Percentiles rank a stretch among this genome's conserved stretches.
Conservation (phyloP, 2,113 vertebrate genomes). For the Neoarius graeffei region DNA sequence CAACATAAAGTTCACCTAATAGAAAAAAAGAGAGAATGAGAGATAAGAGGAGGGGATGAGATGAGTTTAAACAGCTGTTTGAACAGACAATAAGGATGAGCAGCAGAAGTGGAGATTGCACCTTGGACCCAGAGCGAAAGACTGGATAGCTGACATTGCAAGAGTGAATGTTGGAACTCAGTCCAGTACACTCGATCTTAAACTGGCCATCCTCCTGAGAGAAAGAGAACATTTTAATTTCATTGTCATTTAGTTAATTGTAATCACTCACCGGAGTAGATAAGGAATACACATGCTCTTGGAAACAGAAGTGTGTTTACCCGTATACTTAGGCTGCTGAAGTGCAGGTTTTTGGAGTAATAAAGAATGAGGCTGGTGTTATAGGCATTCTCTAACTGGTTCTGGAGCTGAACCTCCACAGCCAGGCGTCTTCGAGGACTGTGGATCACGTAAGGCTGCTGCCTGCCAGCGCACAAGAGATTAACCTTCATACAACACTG, state of each 20-base stretch:
- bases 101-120: conserved; percentile 46
- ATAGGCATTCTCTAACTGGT: conserved; percentile 90
- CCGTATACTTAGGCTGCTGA: conserved; percentile 84
- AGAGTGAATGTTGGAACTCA: conserved; percentile 70
- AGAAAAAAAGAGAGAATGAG: conserved; percentile 24
- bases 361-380: conserved; percentile 83
- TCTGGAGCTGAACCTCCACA: conserved; percentile 82
- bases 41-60: background rate
- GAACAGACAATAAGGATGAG: background rate
- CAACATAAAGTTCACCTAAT: conserved; percentile 83
- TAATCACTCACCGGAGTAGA: background rate
- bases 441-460: conserved; percentile 80
- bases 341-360: conserved; percentile 89
- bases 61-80: background rate
- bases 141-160: conserved; percentile 89
- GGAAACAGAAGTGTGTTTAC: conserved; percentile 60
- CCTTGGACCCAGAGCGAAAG: conserved; percentile 84
- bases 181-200: conserved; percentile 84
- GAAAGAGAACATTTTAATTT: conserved; percentile 12
- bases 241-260: background rate
- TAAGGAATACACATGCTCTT: background rate
- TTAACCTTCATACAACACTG: background rate
- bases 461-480: conserved; percentile 66
- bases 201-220: conserved; percentile 74
- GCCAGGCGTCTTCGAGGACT: conserved; percentile 77